These are phyloP conservation scores for Heterohyrax brucei DNA, from an alignment of 2,797 vertebrate genomes.

Conservation along the genomic window DNA sequence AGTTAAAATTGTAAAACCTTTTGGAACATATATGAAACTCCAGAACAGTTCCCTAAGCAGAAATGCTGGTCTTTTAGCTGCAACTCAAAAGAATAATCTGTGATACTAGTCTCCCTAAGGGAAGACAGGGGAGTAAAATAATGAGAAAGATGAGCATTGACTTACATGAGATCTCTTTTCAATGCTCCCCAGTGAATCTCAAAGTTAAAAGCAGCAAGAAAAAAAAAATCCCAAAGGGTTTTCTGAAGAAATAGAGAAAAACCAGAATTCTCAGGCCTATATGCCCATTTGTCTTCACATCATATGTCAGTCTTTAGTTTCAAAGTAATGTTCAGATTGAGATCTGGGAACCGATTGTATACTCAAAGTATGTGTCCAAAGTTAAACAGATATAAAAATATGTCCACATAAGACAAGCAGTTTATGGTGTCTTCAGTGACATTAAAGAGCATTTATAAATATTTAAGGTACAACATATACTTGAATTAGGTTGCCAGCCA, in stretches of 20 bases:
- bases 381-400: background rate
- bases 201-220: background rate
- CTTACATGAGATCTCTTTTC: background rate
- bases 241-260: conserved; percentile 16
- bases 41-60: background rate
- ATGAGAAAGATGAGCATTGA: background rate
- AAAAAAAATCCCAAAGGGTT: background rate
- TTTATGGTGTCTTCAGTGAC: background rate
- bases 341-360: background rate
- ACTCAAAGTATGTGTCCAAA: background rate
- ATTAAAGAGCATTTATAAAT: background rate
- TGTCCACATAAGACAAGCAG: background rate
- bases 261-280: background rate
- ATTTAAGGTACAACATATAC: background rate
- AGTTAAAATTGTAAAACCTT: background rate
- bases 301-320: background rate
- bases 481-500: background rate
- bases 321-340: background rate
- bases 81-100: conserved; percentile 54
- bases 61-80: conserved; percentile 57
- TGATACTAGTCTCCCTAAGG: conserved; percentile 15
- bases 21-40: background rate
- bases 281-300: conserved; percentile 10
- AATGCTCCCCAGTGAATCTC: background rate
- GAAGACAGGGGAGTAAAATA: conserved; percentile 2